Evolutionary conservation across 2,797 vertebrate genomes (phyloP).

Genomic region (Etheostoma perlongum): DNA sequence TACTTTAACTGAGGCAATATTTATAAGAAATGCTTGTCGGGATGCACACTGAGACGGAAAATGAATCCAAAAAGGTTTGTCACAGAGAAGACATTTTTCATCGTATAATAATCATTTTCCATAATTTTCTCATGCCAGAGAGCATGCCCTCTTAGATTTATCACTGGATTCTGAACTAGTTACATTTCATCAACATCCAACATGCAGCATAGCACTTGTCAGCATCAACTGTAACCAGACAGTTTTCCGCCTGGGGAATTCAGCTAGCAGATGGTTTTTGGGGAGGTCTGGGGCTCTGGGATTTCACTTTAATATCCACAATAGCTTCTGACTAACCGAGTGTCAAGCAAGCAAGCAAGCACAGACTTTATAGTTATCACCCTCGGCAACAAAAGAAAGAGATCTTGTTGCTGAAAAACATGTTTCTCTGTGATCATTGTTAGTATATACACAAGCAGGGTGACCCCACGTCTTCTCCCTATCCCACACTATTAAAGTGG

Average conservation of each 20-base stretch:
- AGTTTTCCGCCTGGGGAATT: background rate
- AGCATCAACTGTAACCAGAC: conserved; percentile 19
- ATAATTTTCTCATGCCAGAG: background rate
- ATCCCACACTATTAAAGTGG: conserved; percentile 27
- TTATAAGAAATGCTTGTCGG: background rate
- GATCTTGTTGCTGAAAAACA: conserved; percentile 22
- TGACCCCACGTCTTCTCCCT: conserved; percentile 1
- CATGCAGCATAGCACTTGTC: conserved; percentile 10
- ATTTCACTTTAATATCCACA: conserved; percentile 25
- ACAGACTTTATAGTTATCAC: conserved; percentile 1
- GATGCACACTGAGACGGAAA: background rate
- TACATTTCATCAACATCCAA: conserved; percentile 31
- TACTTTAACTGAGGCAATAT: background rate
- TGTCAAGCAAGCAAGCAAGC: background rate
- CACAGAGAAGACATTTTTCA: background rate
- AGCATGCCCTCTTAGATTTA: background rate
- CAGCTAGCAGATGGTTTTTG: conserved; percentile 21
- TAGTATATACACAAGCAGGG: conserved; percentile 6
- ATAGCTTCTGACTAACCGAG: conserved; percentile 4
- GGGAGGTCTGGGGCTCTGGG: background rate
- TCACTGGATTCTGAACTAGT: conserved; percentile 10
- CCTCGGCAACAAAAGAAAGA: conserved; percentile 2
- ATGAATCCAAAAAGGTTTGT: conserved; percentile 10
- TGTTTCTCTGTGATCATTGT: conserved; percentile 18
- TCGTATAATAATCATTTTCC: background rate